phyloP scores from a whole-genome alignment of 2,888 invertebrate genomes.

The Oxycera nigricornis region DNA sequence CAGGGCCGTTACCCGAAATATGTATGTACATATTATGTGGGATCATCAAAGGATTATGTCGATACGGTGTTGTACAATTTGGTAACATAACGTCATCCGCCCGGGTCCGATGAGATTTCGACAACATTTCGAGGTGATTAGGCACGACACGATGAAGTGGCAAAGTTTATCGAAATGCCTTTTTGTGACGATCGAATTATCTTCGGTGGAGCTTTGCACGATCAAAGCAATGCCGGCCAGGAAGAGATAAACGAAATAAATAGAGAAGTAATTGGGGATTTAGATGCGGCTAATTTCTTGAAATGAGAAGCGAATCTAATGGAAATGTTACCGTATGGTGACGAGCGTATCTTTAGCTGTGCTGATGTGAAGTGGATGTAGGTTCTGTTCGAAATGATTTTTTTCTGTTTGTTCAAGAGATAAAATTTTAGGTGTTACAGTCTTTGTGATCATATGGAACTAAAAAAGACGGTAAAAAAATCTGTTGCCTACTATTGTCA shows the following conservation, averaged over 20 bases:
- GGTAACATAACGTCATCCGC: constrained; percentile 28
- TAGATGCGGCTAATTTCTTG: constrained; percentile 11
- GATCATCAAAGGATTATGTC: constrained; percentile 26
- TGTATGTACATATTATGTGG: constrained; percentile 6
- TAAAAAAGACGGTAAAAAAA: too few relatives aligned
- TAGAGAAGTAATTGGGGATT: constrained; percentile 36
- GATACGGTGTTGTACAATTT: constrained; percentile 29
- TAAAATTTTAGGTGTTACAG: too few relatives aligned
- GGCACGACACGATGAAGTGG: constrained; percentile 16
- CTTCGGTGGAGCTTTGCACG: constrained; percentile 1
- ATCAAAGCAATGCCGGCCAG: constrained; percentile 27
- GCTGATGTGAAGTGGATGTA: too few relatives aligned
- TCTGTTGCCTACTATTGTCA: too few relatives aligned
- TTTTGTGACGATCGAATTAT: constrained; percentile 32
- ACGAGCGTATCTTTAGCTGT: not conserved
- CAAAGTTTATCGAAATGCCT: constrained; percentile 26
- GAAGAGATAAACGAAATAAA: constrained; percentile 34
- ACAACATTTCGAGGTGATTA: not conserved
- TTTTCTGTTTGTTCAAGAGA: too few relatives aligned
- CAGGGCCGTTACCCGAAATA: not conserved
- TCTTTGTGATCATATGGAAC: too few relatives aligned
- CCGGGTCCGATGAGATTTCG: not conserved
- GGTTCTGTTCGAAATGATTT: too few relatives aligned
- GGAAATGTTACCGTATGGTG: not conserved
- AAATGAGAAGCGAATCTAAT: not conserved